A percentile compares a stretch with the other conserved stretches of the same genome.
Evolutionary conservation across 2,888 invertebrate genomes (phyloP).

Genomic region (Anticlea derivata): DNA sequence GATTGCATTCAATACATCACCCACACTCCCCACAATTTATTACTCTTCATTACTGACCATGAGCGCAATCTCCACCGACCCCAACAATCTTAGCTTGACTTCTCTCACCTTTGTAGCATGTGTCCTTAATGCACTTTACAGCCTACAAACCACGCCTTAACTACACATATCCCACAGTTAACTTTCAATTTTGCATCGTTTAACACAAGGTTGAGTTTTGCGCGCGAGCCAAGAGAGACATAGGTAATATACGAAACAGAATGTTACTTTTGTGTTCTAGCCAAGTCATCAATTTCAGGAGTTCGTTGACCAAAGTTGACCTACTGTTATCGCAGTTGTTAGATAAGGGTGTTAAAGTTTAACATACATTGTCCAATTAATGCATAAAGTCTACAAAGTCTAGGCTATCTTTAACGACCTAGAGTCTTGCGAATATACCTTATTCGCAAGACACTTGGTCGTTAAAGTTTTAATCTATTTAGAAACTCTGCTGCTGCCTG

Average conservation of each 20-base stretch:
- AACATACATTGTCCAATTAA: slow-evolving; percentile 19
- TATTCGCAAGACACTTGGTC: too few species aligned
- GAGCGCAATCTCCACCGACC: slow-evolving; percentile 46
- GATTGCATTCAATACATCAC: slow-evolving; percentile 35
- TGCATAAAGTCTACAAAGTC: background rate
- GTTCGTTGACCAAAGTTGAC: slow-evolving; percentile 53
- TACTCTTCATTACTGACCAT: slow-evolving; percentile 56
- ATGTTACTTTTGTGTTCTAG: slow-evolving; percentile 52
- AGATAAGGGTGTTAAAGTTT: slow-evolving; percentile 43
- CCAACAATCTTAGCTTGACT: slow-evolving; percentile 60
- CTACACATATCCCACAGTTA: background rate
- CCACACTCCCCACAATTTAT: slow-evolving; percentile 51
- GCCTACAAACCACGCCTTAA: slow-evolving; percentile 21
- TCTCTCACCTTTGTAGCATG: slow-evolving; percentile 69
- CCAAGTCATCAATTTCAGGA: slow-evolving; percentile 55
- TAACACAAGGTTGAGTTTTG: background rate
- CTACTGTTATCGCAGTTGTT: slow-evolving; percentile 47
- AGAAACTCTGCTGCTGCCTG: too few species aligned
- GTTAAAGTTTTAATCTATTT: too few species aligned
- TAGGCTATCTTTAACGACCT: too few species aligned
- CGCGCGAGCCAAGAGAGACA: background rate
- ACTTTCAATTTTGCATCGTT: background rate
- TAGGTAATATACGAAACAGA: slow-evolving; percentile 8
- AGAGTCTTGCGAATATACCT: too few species aligned
- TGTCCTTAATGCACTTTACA: slow-evolving; percentile 56